A percentile compares a stretch with the other conserved stretches of the same genome.
Evolutionary conservation across 2,113 vertebrate species (phyloP).

Genomic region (Albula goreensis): DNA sequence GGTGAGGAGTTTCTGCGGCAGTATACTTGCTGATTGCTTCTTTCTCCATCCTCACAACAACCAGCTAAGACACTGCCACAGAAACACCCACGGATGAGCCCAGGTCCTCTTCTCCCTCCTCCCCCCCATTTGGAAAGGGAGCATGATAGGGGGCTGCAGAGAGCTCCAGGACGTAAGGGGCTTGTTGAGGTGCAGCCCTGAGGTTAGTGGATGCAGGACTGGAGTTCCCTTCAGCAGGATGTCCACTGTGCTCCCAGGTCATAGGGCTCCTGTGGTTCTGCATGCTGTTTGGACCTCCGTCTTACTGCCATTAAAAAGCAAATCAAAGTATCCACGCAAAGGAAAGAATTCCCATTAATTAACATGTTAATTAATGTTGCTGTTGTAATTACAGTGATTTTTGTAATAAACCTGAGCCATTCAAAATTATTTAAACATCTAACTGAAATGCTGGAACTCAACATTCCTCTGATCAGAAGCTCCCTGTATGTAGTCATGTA

Average conservation of each 20-base stretch:
- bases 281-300: background rate
- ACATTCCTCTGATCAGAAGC: no score
- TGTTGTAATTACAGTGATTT: background rate
- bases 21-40: slow-evolving; percentile 99
- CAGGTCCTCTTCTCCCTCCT: slow-evolving; percentile 24
- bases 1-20: slow-evolving; percentile 98
- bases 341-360: background rate
- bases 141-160: background rate
- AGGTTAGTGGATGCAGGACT: no score
- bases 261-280: slow-evolving; percentile 20
- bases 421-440: no score
- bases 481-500: no score
- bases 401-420: background rate
- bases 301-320: background rate
- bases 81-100: slow-evolving; percentile 92
- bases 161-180: background rate
- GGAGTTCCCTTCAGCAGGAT: background rate
- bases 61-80: slow-evolving; percentile 99
- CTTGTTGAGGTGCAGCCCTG: background rate
- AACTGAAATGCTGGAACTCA: no score
- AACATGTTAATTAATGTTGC: background rate
- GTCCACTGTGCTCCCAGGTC: background rate
- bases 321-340: background rate
- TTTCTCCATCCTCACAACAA: slow-evolving; percentile 94
- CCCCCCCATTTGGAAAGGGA: background rate